Evolutionary conservation across 2,113 vertebrate species (phyloP).

Genomic region (Apodemus sylvaticus): DNA sequence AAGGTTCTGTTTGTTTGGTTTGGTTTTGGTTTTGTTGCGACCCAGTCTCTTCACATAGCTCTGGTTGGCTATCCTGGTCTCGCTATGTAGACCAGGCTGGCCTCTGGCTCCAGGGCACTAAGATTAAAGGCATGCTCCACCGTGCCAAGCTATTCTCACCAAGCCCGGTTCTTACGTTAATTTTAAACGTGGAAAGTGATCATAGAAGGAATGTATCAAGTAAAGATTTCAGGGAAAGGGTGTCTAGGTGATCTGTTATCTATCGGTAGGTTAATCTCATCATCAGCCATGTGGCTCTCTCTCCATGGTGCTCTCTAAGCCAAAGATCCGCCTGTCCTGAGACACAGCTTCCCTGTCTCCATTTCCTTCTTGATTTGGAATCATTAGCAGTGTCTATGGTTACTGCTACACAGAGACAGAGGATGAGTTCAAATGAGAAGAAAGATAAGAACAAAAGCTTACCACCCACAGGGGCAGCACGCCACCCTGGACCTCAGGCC

Average conservation of each 20-base stretch:
- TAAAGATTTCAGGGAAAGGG: neutral
- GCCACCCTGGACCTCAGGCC: neutral
- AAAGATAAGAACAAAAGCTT: neutral
- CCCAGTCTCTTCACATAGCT: neutral
- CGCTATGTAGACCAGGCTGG: neutral
- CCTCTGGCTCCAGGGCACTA: neutral
- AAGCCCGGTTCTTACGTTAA: neutral
- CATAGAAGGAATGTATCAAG: neutral
- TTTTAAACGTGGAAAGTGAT: neutral
- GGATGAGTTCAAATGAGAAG: neutral
- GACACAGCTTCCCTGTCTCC: neutral
- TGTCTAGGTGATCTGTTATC: neutral
- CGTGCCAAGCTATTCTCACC: neutral
- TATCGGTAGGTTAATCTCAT: neutral
- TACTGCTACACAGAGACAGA: neutral
- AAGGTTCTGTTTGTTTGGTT: neutral
- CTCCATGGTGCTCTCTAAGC: neutral
- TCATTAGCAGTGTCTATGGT: neutral
- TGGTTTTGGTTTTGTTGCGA: neutral
- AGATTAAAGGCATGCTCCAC: neutral
- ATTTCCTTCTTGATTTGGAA: neutral
- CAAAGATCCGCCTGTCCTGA: neutral
- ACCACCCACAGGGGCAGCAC: neutral
- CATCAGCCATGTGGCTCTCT: neutral
- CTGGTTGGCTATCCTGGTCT: neutral